Evolutionary conservation across 2,113 vertebrate genomes (phyloP), one percentile per base, ranked within the genome.

Genomic region (Pogonocichla stellata): DNA sequence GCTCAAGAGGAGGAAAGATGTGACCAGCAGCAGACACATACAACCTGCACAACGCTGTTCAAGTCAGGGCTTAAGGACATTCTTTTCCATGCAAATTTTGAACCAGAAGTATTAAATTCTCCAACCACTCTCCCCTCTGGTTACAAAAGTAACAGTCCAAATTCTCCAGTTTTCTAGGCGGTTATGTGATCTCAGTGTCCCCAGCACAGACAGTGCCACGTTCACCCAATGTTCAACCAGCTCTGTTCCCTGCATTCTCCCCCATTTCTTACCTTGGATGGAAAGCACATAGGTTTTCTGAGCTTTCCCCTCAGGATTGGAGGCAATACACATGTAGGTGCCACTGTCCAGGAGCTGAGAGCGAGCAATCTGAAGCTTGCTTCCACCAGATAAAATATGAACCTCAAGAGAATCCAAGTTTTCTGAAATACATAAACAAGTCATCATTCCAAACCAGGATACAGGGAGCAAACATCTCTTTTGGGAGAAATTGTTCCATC

Each of bases 351-450:
- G 98, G 67, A 96, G 97, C 96, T 99, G 98, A 34, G 98, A 98
- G n/a, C 98, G 98, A 65, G 98, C 95, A 17, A 99, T 99, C 96
- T 99, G 99, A 92, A 99, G 97, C 96, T 98, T 99, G 87, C 98
- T 98, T 69, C 99, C 99, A 64, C 99, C 99, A 42, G 99, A 99
- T 91, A 99, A 98, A 97, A 99, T 98, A 96, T 98, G 98, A 97
- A 99, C 97, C 93, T 99, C 99, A 85, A 99, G 97, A 72, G 98
- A 99, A 79, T 98, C 98, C 1, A 98, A 98, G 82, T 98, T 98
- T 96, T 99, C 99, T 99, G 92, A 77, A 65, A 82, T 26, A 91
- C 7, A n/a, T 45, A 72, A 95, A 81, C 61, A 92, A 64, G 53
- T 6, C 58, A 31, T 79, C 66, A 67, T 57, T 66, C 45, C 45